Base-by-base conservation (phyloP, 2,888 invertebrate species). In the Troides helena region DNA sequence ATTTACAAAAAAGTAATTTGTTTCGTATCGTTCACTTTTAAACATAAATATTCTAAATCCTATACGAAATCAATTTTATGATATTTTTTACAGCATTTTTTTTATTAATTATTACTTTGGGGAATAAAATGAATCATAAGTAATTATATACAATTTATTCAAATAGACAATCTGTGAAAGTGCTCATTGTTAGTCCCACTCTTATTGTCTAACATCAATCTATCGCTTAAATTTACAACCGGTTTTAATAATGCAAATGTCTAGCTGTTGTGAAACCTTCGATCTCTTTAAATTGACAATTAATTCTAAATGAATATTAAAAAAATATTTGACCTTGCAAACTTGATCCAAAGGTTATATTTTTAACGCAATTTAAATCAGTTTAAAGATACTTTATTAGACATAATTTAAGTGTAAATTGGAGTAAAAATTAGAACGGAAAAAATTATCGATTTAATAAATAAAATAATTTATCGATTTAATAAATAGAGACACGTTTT, bases 201-300 rank as follows among this genome's bases (percentile, higher is more conserved):
- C 56, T 66, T 73, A 79, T 78, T 81, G 80, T 79, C 75, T 77
- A 75, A 76, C 74, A 77, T 80, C 74, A 78, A 77, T 78, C 77
- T 76, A 75, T 73, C 71, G 74, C 75, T 76, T 72, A 71, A 64
- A 25, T 23, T 65, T 66, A 70, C 65, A 72, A 78, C 78, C 75
- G 74, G 79, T 81, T 80, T 72, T 68, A 65, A 71, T 69, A 74
- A 75, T 74, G 74, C 68, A 72, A 74, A 78, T 76, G 62, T 67
- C 50, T 39, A 67, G 56, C 64, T 68, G 62, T 68, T 65, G 58
- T 71, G 66, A 71, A 71, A 71, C 70, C 64, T 72, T 73, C 61
- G 68, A 69, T 60, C 71, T 72, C 61, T 67, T 70, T 67, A 64
- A 67, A 69, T 72, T 62, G 43, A 61, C 64, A 39, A 65, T 62